Percentiles rank a stretch among this genome's conserved stretches.
Evolutionary conservation across 2,888 invertebrate genomes (phyloP).

Genomic region (Mantis religiosa): DNA sequence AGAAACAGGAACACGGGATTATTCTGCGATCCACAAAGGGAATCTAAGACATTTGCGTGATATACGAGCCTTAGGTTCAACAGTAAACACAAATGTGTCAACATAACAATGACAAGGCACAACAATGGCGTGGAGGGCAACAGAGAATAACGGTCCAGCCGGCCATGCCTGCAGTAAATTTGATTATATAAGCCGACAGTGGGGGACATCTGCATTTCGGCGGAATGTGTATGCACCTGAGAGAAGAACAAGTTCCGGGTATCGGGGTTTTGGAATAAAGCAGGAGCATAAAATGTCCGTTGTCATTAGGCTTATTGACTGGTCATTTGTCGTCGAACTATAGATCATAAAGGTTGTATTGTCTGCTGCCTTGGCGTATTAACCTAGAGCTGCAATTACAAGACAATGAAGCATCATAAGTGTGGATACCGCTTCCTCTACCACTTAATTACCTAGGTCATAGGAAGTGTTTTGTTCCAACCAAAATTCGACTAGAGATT

Average conservation of each 20-base stretch:
- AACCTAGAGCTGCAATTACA: background rate
- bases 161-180: background rate
- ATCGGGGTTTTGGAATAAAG: background rate
- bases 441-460: too few species aligned
- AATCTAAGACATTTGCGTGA: background rate
- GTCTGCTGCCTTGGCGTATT: background rate
- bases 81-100: background rate
- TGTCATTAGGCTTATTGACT: background rate
- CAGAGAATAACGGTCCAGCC: background rate
- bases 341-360: background rate
- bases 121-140: background rate
- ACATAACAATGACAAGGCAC: background rate
- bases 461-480: too few species aligned
- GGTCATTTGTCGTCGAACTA: background rate
- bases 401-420: background rate
- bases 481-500: too few species aligned
- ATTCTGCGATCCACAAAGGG: background rate
- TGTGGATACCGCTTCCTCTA: too few species aligned
- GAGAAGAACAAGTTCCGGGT: background rate
- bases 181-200: background rate
- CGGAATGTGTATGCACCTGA: background rate
- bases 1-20: background rate
- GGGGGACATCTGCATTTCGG: background rate
- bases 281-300: background rate
- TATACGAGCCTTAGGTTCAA: background rate